phyloP scores from a whole-genome alignment of 2,797 vertebrate species.

The Diglossa cyanea region DNA sequence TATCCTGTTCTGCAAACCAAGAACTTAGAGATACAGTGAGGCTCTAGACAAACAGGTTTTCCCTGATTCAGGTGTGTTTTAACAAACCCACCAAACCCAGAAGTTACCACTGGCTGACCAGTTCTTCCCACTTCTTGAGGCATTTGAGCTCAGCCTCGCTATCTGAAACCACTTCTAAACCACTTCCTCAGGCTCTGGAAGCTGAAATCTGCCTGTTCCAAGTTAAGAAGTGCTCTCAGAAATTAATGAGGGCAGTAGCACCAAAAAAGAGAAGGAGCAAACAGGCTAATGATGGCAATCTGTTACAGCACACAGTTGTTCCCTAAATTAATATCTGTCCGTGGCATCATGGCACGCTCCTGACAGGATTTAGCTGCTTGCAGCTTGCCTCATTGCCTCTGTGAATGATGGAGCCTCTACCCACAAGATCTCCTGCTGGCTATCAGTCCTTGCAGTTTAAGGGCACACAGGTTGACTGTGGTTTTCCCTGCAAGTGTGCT shows the following conservation, averaged over 20 bases:
- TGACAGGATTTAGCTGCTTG: neutral
- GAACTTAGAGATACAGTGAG: neutral
- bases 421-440: neutral
- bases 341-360: neutral
- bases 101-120: neutral
- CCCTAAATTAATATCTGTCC: neutral
- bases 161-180: neutral
- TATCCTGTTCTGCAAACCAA: neutral
- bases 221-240: neutral
- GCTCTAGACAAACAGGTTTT: neutral
- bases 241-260: neutral
- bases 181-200: neutral
- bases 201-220: neutral
- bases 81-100: neutral
- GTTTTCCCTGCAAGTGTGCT: neutral
- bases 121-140: neutral
- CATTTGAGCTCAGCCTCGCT: neutral
- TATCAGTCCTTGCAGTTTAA: neutral
- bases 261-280: neutral
- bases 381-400: neutral
- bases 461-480: rapidly evolving
- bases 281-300: neutral
- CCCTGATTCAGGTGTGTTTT: neutral
- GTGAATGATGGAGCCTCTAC: neutral
- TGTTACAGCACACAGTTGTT: neutral